Evolutionary conservation across 2,797 vertebrate species (phyloP).

Genomic region (Thalassophryne amazonica): DNA sequence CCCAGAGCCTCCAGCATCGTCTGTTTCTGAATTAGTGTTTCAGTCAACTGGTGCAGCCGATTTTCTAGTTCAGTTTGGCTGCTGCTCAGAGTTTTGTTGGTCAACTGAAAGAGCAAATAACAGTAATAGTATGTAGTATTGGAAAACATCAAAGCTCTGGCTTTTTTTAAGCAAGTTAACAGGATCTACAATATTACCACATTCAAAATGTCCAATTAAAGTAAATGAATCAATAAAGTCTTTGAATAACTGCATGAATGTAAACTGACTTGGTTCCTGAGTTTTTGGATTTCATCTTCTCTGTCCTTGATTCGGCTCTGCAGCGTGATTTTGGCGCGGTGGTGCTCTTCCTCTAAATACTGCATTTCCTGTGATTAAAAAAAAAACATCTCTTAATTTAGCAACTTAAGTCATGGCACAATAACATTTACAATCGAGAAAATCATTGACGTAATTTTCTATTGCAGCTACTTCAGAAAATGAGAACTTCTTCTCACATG

Average conservation of each 20-base stretch:
- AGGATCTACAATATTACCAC: too few relatives aligned
- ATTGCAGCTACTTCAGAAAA: background rate
- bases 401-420: background rate
- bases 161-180: too few relatives aligned
- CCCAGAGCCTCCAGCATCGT: slow-evolving; percentile 96
- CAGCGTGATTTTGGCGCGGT: slow-evolving; percentile 86
- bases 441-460: background rate
- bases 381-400: background rate
- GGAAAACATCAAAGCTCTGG: too few relatives aligned
- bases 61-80: slow-evolving; percentile 93
- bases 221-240: too few relatives aligned
- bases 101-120: too few relatives aligned
- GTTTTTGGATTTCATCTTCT: slow-evolving; percentile 98
- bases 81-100: slow-evolving; percentile 93
- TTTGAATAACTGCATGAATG: background rate
- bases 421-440: background rate
- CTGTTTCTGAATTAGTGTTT: slow-evolving; percentile 98
- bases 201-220: too few relatives aligned
- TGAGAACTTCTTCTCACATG: slow-evolving; percentile 72
- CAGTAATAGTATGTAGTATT: too few relatives aligned
- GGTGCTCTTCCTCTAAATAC: slow-evolving; percentile 91
- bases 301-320: slow-evolving; percentile 94
- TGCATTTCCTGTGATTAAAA: slow-evolving; percentile 82
- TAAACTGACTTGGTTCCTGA: slow-evolving; percentile 90
- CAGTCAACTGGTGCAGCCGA: slow-evolving; percentile 94